phyloP scores from a whole-genome alignment of 2,113 vertebrate genomes.

The Pelobates fuscus region DNA sequence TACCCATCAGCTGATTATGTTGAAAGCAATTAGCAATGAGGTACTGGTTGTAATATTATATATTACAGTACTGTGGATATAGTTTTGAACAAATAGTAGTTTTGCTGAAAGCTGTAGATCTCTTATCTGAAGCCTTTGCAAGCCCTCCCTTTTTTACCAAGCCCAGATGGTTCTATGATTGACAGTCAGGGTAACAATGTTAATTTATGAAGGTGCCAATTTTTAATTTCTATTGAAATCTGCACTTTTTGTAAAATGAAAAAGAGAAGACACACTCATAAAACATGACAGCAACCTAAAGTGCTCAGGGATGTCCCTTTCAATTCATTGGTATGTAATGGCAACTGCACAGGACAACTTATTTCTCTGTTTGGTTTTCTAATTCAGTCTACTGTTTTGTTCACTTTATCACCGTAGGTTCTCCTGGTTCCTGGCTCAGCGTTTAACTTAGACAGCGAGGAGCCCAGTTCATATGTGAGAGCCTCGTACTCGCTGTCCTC shows the following conservation, averaged over 20 bases:
- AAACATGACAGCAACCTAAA: too few relatives aligned
- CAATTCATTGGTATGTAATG: too few relatives aligned
- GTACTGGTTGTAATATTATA: constrained; percentile 64
- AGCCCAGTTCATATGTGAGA: constrained; percentile 81
- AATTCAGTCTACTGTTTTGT: background rate
- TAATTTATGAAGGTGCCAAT: too few relatives aligned
- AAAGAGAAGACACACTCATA: too few relatives aligned
- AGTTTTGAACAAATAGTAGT: background rate
- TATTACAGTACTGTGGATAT: too few relatives aligned
- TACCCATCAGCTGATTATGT: constrained; percentile 79
- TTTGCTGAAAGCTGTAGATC: too few relatives aligned
- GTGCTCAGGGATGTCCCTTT: too few relatives aligned
- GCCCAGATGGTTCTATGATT: background rate
- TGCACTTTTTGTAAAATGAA: too few relatives aligned
- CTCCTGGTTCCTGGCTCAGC: constrained; percentile 83
- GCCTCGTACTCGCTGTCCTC: constrained; percentile 83
- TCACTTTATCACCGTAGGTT: constrained; percentile 67
- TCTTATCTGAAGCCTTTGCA: too few relatives aligned
- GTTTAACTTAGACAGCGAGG: constrained; percentile 76
- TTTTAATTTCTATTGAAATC: too few relatives aligned
- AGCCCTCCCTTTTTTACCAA: too few relatives aligned
- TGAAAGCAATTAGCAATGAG: constrained; percentile 89
- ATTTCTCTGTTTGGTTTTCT: background rate
- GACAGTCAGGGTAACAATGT: too few relatives aligned
- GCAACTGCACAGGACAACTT: background rate